Conservation (phyloP, 2,797 vertebrate species). For the Gila robusta region DNA sequence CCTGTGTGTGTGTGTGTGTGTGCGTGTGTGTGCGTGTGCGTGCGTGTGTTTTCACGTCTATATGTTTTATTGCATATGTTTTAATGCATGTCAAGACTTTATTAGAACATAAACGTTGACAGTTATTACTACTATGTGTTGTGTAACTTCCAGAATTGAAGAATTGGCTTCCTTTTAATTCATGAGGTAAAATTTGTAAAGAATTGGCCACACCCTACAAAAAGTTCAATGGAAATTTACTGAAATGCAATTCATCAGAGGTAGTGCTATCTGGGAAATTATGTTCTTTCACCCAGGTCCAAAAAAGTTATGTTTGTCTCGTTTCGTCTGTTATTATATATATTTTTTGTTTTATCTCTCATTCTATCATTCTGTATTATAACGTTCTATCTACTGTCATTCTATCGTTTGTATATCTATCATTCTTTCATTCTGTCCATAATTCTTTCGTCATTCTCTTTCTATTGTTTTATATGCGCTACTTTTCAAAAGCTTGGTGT, state of each 20-base stretch:
- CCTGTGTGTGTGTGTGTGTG: not conserved
- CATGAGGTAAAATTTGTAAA: not conserved
- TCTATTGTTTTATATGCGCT: not conserved
- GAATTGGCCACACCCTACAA: not conserved
- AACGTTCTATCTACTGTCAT: not conserved
- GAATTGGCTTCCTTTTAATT: not conserved
- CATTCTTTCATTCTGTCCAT: not conserved
- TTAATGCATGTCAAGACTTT: slow-evolving; percentile 23
- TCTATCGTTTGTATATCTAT: not conserved
- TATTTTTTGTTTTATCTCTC: not conserved
- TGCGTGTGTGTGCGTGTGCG: not conserved
- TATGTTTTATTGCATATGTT: slow-evolving; percentile 28
- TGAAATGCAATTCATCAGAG: not conserved
- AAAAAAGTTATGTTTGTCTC: not conserved
- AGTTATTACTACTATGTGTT: slow-evolving; percentile 15
- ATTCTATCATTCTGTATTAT: not conserved
- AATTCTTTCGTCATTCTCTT: not conserved
- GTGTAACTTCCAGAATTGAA: not conserved
- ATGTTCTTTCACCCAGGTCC: not conserved
- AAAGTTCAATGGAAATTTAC: not conserved
- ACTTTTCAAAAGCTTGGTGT: not conserved
- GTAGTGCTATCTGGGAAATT: not conserved
- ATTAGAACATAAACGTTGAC: slow-evolving; percentile 42
- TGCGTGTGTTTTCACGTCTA: not conserved
- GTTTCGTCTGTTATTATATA: not conserved